Base-by-base conservation (phyloP, 2,888 invertebrate genomes). In the Blastobasis lacticolella region DNA sequence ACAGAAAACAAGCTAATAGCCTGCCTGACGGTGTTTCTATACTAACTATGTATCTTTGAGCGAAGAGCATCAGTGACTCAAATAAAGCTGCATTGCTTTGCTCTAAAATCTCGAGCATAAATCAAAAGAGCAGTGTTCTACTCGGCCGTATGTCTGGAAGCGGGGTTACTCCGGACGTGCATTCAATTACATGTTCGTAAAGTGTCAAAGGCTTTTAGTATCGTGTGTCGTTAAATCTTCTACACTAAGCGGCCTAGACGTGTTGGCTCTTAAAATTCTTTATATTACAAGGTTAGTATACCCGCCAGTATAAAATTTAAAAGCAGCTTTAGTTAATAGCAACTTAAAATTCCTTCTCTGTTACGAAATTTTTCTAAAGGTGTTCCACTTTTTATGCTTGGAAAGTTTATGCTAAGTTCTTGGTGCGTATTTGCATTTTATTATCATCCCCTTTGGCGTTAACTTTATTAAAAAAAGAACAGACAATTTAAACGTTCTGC, bases 151-250 rank as follows among this genome's bases (percentile, higher is more conserved):
- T 55, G 57, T 58, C 45, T 56, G 54, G 48, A 54, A 50, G 37
- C 42, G 9, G 48, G 51, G 54, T 55, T 65, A 66, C 68, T 68
- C 67, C 63, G 64, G 66, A 65, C 67, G 68, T 66, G 67, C 67
- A 75, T 74, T 73, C 70, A 74, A 74, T 75, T 75, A 75, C 73
- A 70, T 63, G 63, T 67, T 64, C 65, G 67, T 65, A 51, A 67
- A 68, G 74, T 67, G 69, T 75, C 75, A 75, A 75, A 75, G 75
- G 69, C 73, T 73, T 73, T 71, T 63, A 67, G 69, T 69, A 65
- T 67, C 71, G 72, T 65, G 54, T 67, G 66, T 64, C 65, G 63
- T 58, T 62, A 61, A 62, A 63, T 67, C 60, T 64, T 57, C 54
- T 57, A 58, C 60, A 57, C 63, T 66, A 69, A 69, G 67, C 67